These are phyloP conservation scores for Drosophila siamana DNA, from an alignment of 2,888 invertebrate genomes.

Conservation along the genomic window DNA sequence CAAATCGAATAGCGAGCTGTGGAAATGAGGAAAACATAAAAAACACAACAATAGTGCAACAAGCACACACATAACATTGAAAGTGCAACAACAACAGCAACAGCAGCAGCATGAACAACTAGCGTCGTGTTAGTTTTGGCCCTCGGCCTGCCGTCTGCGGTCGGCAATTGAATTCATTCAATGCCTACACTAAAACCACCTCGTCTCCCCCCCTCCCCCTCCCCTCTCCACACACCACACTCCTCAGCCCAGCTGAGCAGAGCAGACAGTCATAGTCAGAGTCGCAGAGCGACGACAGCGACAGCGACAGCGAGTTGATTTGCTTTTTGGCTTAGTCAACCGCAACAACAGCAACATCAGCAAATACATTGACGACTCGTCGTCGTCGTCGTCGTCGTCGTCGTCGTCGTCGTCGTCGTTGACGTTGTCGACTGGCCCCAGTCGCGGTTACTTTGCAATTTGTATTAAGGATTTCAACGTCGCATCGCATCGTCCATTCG, in stretches of 20 bases:
- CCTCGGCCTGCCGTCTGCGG: constrained; percentile 65
- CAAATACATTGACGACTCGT: constrained; percentile 51
- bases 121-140: constrained; percentile 68
- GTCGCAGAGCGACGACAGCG: neutral
- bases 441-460: constrained; percentile 84
- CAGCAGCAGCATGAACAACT: constrained; percentile 45
- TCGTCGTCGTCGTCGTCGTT: constrained; percentile 15
- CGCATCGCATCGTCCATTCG: constrained; percentile 9
- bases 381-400: neutral
- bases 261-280: constrained; percentile 31
- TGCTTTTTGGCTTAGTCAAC: constrained; percentile 75
- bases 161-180: constrained; percentile 80
- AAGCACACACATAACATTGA: constrained; percentile 55
- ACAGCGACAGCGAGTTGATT: constrained; percentile 58
- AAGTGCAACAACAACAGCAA: constrained; percentile 65
- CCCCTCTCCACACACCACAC: neutral
- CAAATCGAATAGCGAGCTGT: constrained; percentile 12
- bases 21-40: constrained; percentile 4
- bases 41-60: constrained; percentile 13
- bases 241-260: neutral
- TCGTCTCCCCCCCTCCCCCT: neutral
- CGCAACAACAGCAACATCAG: constrained; percentile 44
- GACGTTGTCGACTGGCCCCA: constrained; percentile 22
- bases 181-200: constrained; percentile 34
- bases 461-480: constrained; percentile 73